These are phyloP conservation scores for Cebidichthys violaceus DNA, from an alignment of 2,113 vertebrate genomes.

Conservation along the genomic window DNA sequence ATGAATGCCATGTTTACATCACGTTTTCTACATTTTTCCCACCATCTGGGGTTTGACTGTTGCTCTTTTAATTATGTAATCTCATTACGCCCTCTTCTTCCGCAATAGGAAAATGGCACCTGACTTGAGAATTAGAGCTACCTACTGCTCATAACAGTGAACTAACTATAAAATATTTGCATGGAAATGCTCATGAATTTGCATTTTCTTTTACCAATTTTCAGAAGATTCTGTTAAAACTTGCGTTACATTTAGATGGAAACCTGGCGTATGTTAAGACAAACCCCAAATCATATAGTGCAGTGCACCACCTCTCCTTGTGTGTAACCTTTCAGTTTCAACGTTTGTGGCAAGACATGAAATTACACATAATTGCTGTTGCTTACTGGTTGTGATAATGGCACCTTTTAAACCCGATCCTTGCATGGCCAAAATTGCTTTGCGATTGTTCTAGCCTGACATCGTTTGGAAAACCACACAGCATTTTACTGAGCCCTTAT, in stretches of 20 bases:
- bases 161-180: not conserved
- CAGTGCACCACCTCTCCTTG: constrained; percentile 27
- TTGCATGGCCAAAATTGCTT: constrained; percentile 73
- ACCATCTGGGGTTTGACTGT: constrained; percentile 9
- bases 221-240: not conserved
- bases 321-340: constrained; percentile 68
- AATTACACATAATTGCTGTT: constrained; percentile 77
- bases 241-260: not conserved
- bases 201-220: not conserved
- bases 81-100: not conserved
- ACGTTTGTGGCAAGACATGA: constrained; percentile 60
- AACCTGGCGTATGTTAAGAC: not conserved
- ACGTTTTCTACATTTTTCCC: not conserved
- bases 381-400: constrained; percentile 77
- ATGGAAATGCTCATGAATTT: not conserved
- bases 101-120: not conserved
- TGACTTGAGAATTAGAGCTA: not conserved
- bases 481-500: constrained; percentile 28
- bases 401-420: constrained; percentile 69
- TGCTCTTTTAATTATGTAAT: not conserved
- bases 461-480: constrained; percentile 47
- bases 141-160: not conserved
- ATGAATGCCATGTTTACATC: no score
- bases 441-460: constrained; percentile 75
- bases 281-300: not conserved